A percentile compares a stretch with the other conserved stretches of the same genome.
Conservation (phyloP, 2,888 invertebrate species). For the Liopterus haemorrhoidalis region DNA sequence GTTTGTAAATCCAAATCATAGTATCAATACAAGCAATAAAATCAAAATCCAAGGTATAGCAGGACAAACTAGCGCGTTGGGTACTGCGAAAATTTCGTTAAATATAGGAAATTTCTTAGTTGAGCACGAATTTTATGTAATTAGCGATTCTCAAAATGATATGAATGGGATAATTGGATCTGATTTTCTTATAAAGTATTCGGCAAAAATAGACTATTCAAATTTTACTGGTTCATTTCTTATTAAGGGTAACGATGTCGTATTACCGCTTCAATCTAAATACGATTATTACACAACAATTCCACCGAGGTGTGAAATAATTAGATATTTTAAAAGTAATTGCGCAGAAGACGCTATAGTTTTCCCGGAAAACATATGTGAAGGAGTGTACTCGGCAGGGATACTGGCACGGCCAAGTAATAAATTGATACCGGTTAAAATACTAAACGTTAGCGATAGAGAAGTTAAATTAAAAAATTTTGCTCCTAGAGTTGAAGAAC, state of each 20-base stretch:
- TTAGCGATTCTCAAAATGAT: background rate
- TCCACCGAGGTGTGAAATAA: slow-evolving; percentile 2
- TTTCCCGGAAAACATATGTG: slow-evolving; percentile 6
- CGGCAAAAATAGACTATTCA: slow-evolving; percentile 14
- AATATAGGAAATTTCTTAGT: background rate
- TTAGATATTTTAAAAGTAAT: slow-evolving; percentile 7
- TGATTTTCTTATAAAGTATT: slow-evolving; percentile 12
- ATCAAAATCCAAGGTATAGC: slow-evolving; percentile 13
- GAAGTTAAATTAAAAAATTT: slow-evolving; percentile 10
- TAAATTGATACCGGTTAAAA: slow-evolving; percentile 6
- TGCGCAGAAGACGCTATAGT: background rate
- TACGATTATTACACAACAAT: background rate
- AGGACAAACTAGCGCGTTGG: slow-evolving; percentile 9
- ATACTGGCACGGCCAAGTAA: slow-evolving; percentile 1
- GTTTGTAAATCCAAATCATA: slow-evolving; percentile 5
- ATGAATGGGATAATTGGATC: slow-evolving; percentile 16
- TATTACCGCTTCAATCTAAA: background rate
- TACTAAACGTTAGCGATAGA: slow-evolving; percentile 7
- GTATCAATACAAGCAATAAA: slow-evolving; percentile 8
- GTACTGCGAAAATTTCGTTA: slow-evolving; percentile 12
- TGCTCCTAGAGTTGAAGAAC: slow-evolving; percentile 4
- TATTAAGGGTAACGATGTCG: background rate
- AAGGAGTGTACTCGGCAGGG: slow-evolving; percentile 4
- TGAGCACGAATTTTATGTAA: background rate
- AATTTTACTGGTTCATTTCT: background rate